Conservation (phyloP, 2,113 vertebrate genomes). For the cattle (Bos taurus) region DNA sequence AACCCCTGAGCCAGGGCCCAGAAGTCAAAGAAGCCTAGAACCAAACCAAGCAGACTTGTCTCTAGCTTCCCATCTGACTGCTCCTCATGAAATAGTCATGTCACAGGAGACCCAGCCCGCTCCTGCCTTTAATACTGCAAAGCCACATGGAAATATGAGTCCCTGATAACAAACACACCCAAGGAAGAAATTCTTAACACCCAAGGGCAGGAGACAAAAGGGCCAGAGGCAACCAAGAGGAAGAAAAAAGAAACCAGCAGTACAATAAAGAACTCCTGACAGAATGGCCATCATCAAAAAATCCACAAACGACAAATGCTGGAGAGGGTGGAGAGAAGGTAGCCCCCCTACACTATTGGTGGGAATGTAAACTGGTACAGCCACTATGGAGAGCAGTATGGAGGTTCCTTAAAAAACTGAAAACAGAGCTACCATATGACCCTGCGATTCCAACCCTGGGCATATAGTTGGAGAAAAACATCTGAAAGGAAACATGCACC, state of each 20-base stretch:
- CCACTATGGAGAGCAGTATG: not conserved
- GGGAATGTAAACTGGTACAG: not conserved
- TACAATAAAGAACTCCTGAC: not conserved
- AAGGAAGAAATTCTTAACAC: not conserved
- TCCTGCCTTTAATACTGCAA: not conserved
- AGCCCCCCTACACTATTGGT: not conserved
- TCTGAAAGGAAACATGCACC: not conserved
- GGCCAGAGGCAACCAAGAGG: not conserved
- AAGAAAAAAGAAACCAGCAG: not conserved
- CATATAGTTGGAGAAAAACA: not conserved
- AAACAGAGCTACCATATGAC: not conserved
- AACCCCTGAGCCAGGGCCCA: not conserved
- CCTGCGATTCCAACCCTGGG: not conserved
- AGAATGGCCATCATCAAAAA: not conserved
- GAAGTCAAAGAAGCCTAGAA: not conserved
- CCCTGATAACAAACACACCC: not conserved
- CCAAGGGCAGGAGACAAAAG: not conserved
- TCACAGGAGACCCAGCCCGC: not conserved
- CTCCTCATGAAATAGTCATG: not conserved
- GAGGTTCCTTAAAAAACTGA: not conserved
- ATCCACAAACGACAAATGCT: not conserved
- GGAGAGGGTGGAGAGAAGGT: not conserved
- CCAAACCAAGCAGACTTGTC: not conserved
- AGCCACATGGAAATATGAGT: not conserved
- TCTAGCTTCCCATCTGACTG: not conserved